Percentiles rank a stretch among this genome's conserved stretches.
Conservation (phyloP, 2,888 invertebrate species). For the Gymnoscelis rufifasciata region DNA sequence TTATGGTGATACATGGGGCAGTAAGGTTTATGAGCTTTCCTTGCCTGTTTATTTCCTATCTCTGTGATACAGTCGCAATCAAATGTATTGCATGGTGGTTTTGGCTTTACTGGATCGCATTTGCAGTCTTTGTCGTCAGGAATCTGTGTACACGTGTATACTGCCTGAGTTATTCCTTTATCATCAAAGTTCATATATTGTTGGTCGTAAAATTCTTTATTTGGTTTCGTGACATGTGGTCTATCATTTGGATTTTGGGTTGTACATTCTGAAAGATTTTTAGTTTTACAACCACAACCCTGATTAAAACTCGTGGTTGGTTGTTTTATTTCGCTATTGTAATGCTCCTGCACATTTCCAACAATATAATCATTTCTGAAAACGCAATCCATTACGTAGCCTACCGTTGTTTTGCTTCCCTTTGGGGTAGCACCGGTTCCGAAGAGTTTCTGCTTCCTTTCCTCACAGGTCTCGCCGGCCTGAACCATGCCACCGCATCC, state of each 20-base stretch:
- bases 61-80: constrained; percentile 63
- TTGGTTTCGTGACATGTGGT: constrained; percentile 11
- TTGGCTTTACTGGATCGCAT: constrained; percentile 58
- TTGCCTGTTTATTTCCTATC: constrained; percentile 41
- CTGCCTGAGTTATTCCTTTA: constrained; percentile 29
- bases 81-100: constrained; percentile 63
- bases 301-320: constrained; percentile 16
- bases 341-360: constrained; percentile 35
- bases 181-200: constrained; percentile 20
- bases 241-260: constrained; percentile 32
- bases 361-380: constrained; percentile 44
- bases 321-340: constrained; percentile 10
- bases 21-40: constrained; percentile 60
- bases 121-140: constrained; percentile 60
- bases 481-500: constrained; percentile 53
- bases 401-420: constrained; percentile 36
- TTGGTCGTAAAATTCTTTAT: too few species aligned
- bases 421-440: constrained; percentile 51
- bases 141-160: constrained; percentile 48
- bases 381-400: constrained; percentile 46
- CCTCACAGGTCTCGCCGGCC: constrained; percentile 55
- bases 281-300: constrained; percentile 39
- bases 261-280: too few species aligned
- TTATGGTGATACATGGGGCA: constrained; percentile 68
- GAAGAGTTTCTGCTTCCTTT: constrained; percentile 42